Conservation (phyloP, 1,140 invertebrate genomes). For the Zaprionus kolodkinae region DNA sequence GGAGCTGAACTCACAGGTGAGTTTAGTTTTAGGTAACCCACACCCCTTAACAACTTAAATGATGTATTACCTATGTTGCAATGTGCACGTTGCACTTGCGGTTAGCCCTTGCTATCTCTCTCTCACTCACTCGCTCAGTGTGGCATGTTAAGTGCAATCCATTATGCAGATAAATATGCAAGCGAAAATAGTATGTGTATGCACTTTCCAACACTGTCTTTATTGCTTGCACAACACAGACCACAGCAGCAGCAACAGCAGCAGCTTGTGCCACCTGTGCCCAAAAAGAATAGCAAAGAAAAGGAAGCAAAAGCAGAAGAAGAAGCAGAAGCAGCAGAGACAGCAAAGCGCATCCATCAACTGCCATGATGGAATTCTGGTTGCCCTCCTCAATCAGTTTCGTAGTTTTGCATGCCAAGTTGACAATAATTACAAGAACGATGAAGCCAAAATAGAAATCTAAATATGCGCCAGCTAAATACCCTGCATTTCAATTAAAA, state of each 20-base stretch:
- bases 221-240: constrained; percentile 5
- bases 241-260: constrained; percentile 27
- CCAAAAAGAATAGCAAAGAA: constrained; percentile 12
- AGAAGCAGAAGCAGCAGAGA: background rate
- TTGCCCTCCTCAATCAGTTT: constrained; percentile 25
- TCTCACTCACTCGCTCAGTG: constrained; percentile 34
- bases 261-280: constrained; percentile 19
- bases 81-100: constrained; percentile 59
- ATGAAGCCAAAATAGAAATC: background rate
- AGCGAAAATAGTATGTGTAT: constrained; percentile 1
- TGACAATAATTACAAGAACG: constrained; percentile 20
- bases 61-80: constrained; percentile 61
- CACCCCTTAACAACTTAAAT: constrained; percentile 49
- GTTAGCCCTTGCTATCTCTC: constrained; percentile 39
- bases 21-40: constrained; percentile 25
- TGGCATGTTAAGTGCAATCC: constrained; percentile 83
- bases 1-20: constrained; percentile 50
- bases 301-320: background rate
- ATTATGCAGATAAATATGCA: constrained; percentile 73
- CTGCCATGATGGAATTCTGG: constrained; percentile 3
- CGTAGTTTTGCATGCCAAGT: constrained; percentile 21
- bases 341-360: constrained; percentile 31
- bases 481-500: too few species aligned
- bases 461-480: too few species aligned
- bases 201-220: constrained; percentile 12